These are phyloP conservation scores for Pantherophis guttatus DNA, from an alignment of 2,113 vertebrate genomes.

Conservation along the genomic window DNA sequence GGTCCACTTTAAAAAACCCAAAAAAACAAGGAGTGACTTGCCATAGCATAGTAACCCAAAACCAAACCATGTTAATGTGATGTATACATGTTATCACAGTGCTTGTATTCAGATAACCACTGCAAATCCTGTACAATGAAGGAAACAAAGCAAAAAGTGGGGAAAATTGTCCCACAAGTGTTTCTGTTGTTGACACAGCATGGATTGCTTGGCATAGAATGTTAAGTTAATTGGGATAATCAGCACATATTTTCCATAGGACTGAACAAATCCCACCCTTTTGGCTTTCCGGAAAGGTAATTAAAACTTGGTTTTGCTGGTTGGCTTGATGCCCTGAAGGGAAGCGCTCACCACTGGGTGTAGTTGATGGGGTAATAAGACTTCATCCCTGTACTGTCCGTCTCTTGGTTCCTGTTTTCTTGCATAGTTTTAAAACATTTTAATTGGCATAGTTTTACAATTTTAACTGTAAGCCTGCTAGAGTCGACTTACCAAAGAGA, in stretches of 20 bases:
- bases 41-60: neutral
- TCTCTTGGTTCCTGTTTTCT: too few species aligned
- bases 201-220: neutral
- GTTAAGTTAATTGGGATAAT: neutral
- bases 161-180: neutral
- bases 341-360: too few species aligned
- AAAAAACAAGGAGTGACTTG: neutral
- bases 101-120: neutral
- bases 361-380: too few species aligned
- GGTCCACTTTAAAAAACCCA: neutral
- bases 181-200: neutral
- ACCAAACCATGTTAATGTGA: neutral
- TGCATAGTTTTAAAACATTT: too few species aligned
- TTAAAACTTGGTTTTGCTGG: too few species aligned
- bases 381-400: too few species aligned
- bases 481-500: too few species aligned
- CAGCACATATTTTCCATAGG: neutral
- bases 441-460: too few species aligned
- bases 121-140: neutral
- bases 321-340: too few species aligned
- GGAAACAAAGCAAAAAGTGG: neutral
- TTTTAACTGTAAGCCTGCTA: too few species aligned
- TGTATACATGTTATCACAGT: neutral
- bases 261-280: neutral
- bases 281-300: too few species aligned